phyloP scores from a whole-genome alignment of 1,140 invertebrate genomes.

The Pissodes strobi region DNA sequence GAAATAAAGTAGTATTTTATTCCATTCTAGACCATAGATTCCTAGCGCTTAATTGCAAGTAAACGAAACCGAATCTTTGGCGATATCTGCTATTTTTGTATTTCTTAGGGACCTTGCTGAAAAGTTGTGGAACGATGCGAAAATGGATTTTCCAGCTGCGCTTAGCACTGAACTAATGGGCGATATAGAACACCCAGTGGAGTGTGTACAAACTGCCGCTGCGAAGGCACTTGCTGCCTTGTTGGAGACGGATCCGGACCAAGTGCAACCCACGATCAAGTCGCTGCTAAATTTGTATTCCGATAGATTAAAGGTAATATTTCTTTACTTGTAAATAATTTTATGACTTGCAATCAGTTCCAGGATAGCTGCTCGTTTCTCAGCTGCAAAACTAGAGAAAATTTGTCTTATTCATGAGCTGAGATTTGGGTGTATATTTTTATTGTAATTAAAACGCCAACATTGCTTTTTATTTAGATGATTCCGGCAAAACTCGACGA shows the following conservation, averaged over 20 bases:
- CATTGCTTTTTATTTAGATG: constrained; percentile 62
- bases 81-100: too few relatives aligned
- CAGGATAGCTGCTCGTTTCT: not conserved
- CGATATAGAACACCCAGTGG: constrained; percentile 79
- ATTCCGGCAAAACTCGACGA: constrained; percentile 86
- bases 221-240: constrained; percentile 75
- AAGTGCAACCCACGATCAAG: constrained; percentile 65
- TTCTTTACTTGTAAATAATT: constrained; percentile 39
- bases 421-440: too few relatives aligned
- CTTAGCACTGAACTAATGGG: constrained; percentile 68
- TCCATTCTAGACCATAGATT: too few relatives aligned
- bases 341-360: not conserved
- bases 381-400: not conserved
- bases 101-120: constrained; percentile 64
- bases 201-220: constrained; percentile 77
- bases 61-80: not conserved
- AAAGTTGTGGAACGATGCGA: constrained; percentile 69
- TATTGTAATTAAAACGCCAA: too few relatives aligned
- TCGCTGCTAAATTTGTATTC: constrained; percentile 76
- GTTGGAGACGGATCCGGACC: constrained; percentile 61
- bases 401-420: too few relatives aligned
- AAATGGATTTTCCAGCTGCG: constrained; percentile 62
- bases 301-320: constrained; percentile 72
- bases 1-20: too few relatives aligned
- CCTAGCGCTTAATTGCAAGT: too few relatives aligned